Evolutionary conservation across 1,140 invertebrate species (phyloP).

Genomic region (Zophobas morio): DNA sequence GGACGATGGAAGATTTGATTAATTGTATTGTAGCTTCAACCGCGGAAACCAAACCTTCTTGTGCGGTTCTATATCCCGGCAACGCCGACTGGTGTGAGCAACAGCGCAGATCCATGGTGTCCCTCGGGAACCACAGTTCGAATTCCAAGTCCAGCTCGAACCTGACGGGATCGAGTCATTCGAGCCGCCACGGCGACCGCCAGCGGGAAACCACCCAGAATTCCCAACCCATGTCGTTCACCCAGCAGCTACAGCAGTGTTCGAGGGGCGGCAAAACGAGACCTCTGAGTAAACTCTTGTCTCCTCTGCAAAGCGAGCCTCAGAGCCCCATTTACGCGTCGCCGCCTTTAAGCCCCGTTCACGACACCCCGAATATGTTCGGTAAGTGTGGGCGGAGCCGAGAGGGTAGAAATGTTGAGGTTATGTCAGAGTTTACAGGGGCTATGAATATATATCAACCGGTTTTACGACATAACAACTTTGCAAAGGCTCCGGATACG

Average conservation of each 20-base stretch:
- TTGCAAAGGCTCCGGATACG: constrained; percentile 69
- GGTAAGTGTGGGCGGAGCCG: constrained; percentile 52
- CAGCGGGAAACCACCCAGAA: constrained; percentile 61
- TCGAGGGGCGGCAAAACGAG: constrained; percentile 73
- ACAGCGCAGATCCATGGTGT: constrained; percentile 80
- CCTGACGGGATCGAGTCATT: constrained; percentile 72
- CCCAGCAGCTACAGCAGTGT: constrained; percentile 83
- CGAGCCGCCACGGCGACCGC: constrained; percentile 65
- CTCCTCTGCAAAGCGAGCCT: constrained; percentile 81
- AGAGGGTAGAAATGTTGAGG: not conserved
- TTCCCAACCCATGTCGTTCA: constrained; percentile 75
- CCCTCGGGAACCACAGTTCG: constrained; percentile 78
- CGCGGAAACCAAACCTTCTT: constrained; percentile 79
- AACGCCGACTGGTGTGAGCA: constrained; percentile 75
- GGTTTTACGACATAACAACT: constrained; percentile 65
- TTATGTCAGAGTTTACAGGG: constrained; percentile 54
- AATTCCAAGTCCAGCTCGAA: constrained; percentile 83
- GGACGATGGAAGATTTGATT: not conserved
- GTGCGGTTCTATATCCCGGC: constrained; percentile 73
- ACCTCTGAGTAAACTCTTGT: constrained; percentile 75
- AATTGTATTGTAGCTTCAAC: constrained; percentile 70
- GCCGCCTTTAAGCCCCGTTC: constrained; percentile 80
- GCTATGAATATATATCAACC: constrained; percentile 66
- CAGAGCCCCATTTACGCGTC: constrained; percentile 84
- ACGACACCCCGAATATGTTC: constrained; percentile 69